A percentile compares a stretch with the other conserved stretches of the same genome.
phyloP scores from a whole-genome alignment of 2,888 invertebrate species.

The Agrotis puta region DNA sequence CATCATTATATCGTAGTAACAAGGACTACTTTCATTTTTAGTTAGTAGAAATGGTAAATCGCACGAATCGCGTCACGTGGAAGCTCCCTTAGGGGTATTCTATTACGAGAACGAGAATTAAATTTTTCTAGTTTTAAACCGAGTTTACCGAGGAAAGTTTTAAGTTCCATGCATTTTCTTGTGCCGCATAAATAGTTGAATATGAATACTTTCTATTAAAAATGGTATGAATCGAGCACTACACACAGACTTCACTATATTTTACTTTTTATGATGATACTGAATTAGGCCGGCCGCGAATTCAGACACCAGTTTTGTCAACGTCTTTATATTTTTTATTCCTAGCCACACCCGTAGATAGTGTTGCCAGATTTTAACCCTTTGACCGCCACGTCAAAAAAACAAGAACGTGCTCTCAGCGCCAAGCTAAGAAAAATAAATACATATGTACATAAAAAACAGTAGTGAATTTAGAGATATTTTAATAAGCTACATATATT shows the following conservation, averaged over 20 bases:
- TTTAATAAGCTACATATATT: no score
- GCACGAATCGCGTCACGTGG: no score
- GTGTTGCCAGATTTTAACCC: constrained; percentile 26
- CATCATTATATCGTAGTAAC: no score
- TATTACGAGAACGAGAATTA: no score
- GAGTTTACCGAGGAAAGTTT: not conserved
- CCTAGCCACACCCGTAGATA: constrained; percentile 1
- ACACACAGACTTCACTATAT: constrained; percentile 46
- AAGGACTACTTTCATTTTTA: no score
- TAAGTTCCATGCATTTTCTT: not conserved
- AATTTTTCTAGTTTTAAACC: not conserved
- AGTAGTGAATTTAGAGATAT: no score
- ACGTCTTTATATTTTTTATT: constrained; percentile 3
- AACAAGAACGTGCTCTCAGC: no score
- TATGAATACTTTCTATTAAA: constrained; percentile 15
- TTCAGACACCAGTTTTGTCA: constrained; percentile 48
- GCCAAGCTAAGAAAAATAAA: no score
- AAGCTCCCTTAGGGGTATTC: no score
- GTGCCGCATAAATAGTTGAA: constrained; percentile 30
- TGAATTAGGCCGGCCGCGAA: constrained; percentile 57
- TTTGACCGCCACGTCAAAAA: no score
- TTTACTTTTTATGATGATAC: constrained; percentile 42
- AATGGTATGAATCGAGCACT: constrained; percentile 53
- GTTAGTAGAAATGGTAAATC: no score
- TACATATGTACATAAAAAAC: no score